Conservation (phyloP, 1,140 invertebrate genomes). For the Lycorma delicatula region DNA sequence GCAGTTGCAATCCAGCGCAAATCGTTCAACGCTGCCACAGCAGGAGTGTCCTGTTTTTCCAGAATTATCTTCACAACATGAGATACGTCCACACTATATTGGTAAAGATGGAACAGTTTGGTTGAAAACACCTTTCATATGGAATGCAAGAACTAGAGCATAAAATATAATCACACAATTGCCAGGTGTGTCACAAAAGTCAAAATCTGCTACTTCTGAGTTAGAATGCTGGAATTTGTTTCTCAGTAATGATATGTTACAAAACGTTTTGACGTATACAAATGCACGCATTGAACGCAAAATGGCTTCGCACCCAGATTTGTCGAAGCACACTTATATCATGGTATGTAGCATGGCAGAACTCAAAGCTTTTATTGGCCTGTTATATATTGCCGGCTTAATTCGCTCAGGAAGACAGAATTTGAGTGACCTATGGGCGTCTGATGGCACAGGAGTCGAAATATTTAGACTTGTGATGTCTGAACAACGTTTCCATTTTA, state of each 20-base stretch:
- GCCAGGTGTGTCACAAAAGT: conserved; percentile 6
- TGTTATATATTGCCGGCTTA: neutral
- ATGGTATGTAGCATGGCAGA: no score
- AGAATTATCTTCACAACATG: no score
- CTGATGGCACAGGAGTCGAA: neutral
- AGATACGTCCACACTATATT: no score
- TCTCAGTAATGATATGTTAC: conserved; percentile 3
- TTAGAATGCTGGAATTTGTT: conserved; percentile 14
- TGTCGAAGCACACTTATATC: neutral
- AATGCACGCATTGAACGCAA: neutral
- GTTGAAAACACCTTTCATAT: no score
- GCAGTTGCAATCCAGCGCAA: no score
- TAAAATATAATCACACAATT: no score
- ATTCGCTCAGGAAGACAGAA: neutral
- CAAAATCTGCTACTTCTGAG: conserved; percentile 10
- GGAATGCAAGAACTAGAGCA: no score
- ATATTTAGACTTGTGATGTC: neutral
- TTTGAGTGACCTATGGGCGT: neutral
- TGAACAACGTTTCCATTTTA: neutral
- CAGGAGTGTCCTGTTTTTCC: no score
- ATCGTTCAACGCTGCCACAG: no score
- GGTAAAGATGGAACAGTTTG: no score
- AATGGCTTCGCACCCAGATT: neutral
- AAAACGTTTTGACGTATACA: conserved; percentile 7
- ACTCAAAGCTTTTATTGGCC: neutral